Evolutionary conservation across 64 coral and sea anemone genomes (phyloP).

Genomic region (Actinia tenebrosa): DNA sequence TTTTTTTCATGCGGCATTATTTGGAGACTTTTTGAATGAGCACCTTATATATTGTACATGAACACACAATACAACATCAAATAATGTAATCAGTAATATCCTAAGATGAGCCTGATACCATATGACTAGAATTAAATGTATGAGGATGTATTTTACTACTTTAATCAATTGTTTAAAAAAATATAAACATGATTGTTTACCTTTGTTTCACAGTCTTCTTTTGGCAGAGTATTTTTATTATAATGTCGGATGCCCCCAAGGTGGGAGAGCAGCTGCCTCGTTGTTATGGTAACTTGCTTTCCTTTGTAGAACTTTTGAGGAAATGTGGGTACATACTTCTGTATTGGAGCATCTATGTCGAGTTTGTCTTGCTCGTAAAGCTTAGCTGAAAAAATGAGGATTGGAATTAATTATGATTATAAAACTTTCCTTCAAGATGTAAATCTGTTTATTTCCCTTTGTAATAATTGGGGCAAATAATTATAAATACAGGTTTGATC

Average conservation of each 20-base stretch:
- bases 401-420: neutral
- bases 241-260: conserved; percentile 93
- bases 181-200: conserved; percentile 9
- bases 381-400: conserved; percentile 34
- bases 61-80: too few species aligned
- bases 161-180: neutral
- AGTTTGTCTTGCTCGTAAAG: conserved; percentile 79
- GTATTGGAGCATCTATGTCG: conserved; percentile 85
- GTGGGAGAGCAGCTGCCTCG: conserved; percentile 81
- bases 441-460: too few species aligned
- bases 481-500: too few species aligned
- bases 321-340: conserved; percentile 82
- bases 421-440: neutral
- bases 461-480: too few species aligned
- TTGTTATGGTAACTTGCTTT: conserved; percentile 64
- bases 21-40: too few species aligned
- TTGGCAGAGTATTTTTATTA: neutral
- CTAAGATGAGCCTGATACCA: too few species aligned
- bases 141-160: too few species aligned
- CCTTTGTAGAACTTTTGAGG: conserved; percentile 66
- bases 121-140: too few species aligned
- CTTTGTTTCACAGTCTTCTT: neutral
- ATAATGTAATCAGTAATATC: too few species aligned
- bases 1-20: too few species aligned
- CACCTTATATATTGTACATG: too few species aligned